Conservation (phyloP, 1,140 invertebrate genomes). For the Nasonia giraulti region DNA sequence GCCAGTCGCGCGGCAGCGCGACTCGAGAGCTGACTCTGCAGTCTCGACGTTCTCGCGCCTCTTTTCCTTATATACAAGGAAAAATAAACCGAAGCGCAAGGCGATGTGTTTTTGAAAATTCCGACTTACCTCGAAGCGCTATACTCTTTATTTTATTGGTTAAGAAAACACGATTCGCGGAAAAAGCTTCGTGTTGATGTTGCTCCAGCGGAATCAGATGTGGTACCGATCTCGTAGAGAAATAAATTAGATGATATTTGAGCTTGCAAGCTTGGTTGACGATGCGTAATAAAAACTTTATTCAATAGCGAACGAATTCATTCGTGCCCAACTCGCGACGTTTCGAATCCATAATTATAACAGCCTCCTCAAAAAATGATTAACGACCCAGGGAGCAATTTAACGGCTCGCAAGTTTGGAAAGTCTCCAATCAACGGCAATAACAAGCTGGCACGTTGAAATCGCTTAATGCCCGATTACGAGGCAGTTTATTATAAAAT, state of each 20-base stretch:
- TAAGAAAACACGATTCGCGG: background rate
- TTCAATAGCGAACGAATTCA: no score
- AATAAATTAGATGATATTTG: no score
- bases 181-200: no score
- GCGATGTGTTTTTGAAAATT: background rate
- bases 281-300: no score
- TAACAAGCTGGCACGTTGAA: background rate
- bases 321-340: background rate
- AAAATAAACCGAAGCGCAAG: background rate
- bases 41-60: slow-evolving; percentile 10
- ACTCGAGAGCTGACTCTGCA: background rate
- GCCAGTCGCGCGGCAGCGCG: no score
- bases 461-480: background rate
- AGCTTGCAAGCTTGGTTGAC: no score
- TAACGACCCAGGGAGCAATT: background rate
- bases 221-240: no score
- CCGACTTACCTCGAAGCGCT: background rate
- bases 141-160: background rate
- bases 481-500: background rate
- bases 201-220: no score
- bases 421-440: background rate
- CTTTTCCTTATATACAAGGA: background rate
- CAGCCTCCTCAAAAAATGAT: background rate
- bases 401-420: background rate
- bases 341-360: background rate